These are phyloP conservation scores for Hirundichthys speculiger DNA, from an alignment of 2,113 vertebrate genomes.

Conservation along the genomic window DNA sequence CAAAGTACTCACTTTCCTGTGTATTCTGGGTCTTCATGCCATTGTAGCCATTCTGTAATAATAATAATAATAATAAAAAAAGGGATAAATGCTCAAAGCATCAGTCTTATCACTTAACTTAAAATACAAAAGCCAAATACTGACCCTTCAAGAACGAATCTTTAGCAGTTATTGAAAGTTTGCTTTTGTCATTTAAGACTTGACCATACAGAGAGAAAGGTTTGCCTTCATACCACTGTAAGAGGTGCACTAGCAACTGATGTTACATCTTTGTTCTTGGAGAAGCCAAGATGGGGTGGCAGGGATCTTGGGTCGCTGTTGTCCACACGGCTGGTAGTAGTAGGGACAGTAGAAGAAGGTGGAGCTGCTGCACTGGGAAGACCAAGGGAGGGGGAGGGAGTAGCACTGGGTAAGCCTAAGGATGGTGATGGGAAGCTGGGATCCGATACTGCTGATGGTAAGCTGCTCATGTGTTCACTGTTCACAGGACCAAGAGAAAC, in stretches of 20 bases:
- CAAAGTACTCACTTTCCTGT: constrained; percentile 86
- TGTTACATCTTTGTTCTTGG: constrained; percentile 73
- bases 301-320: constrained; percentile 57
- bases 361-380: constrained; percentile 67
- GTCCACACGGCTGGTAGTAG: constrained; percentile 60
- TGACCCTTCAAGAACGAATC: not conserved
- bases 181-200: not conserved
- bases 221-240: constrained; percentile 48
- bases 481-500: constrained; percentile 18
- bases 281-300: constrained; percentile 69
- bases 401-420: constrained; percentile 74
- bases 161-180: not conserved
- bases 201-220: not conserved
- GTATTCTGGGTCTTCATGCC: constrained; percentile 83
- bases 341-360: constrained; percentile 51
- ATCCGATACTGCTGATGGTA: constrained; percentile 68
- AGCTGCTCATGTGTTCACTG: constrained; percentile 76
- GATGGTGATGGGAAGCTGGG: constrained; percentile 77
- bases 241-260: constrained; percentile 54
- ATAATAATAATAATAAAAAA: too few relatives aligned
- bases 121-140: not conserved
- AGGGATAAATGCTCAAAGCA: constrained; percentile 16
- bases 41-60: constrained; percentile 90
- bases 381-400: constrained; percentile 66
- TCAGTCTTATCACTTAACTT: constrained; percentile 2